Evolutionary conservation across 2,888 invertebrate species (phyloP).

Genomic region (Coecobrya sp.): DNA sequence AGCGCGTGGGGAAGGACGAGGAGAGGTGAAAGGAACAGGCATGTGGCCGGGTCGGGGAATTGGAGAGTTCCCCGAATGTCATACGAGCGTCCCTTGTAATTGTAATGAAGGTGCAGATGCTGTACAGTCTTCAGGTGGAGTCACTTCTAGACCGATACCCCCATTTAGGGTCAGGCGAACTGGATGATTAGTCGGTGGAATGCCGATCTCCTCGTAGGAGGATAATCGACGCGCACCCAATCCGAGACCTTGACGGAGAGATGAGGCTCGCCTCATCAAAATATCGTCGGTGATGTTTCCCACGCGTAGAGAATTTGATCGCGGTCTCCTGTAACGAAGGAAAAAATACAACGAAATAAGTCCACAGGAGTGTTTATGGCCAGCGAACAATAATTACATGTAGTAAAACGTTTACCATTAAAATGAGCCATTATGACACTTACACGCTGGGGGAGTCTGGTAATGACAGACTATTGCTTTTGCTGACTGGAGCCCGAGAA

Average conservation of each 20-base stretch:
- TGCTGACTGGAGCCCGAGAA: conserved; percentile 89
- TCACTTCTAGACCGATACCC: conserved; percentile 94
- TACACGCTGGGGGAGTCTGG: conserved; percentile 90
- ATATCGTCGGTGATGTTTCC: conserved; percentile 91
- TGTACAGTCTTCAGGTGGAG: conserved; percentile 90
- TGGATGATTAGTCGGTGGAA: conserved; percentile 84
- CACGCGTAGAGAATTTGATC: conserved; percentile 95
- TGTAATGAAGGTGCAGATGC: conserved; percentile 84
- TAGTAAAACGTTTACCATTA: neutral
- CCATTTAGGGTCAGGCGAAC: conserved; percentile 92
- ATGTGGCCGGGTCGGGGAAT: conserved; percentile 82
- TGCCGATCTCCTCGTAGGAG: conserved; percentile 85
- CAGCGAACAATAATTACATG: neutral
- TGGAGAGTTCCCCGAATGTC: conserved; percentile 90
- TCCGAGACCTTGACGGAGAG: conserved; percentile 93
- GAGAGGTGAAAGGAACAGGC: conserved; percentile 76
- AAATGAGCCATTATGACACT: conserved; percentile 58
- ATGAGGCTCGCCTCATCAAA: conserved; percentile 94
- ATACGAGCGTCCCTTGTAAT: conserved; percentile 96
- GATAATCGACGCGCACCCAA: conserved; percentile 87
- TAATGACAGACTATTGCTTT: conserved; percentile 95
- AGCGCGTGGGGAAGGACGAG: conserved; percentile 77
- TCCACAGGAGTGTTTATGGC: neutral
- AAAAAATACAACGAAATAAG: neutral
- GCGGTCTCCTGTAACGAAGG: conserved; percentile 85